Base-by-base conservation (phyloP, 2,888 invertebrate genomes). In the Thecocarcelia acutangulata region DNA sequence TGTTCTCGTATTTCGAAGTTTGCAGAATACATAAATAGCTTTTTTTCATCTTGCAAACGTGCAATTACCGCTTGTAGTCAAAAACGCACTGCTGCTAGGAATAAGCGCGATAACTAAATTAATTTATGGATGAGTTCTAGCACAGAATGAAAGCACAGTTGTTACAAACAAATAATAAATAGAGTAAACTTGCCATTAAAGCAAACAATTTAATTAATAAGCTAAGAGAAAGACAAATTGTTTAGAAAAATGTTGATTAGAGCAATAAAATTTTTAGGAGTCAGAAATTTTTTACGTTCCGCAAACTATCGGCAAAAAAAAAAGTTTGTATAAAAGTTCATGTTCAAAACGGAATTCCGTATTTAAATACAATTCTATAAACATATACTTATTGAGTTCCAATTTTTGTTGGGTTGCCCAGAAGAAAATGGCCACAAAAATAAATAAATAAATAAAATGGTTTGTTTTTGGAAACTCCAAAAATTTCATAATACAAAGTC, bases 161-260 rank as follows among this genome's bases (percentile, higher is more conserved):
- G 37, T n/a, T 11, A 37, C 13, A 52, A 40, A 15, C 12, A 21
- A 24, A 13, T 8, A 28, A 13, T n/a, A 52, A 19, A n/a, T 11
- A 64, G n/a, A 21, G 21, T 21, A 63, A n/a, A 44, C 3, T 8
- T 28, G 15, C 17, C 48, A 58, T 58, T 74, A 66, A 44, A 13
- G 42, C 28, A 40, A 77, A 61, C 63, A 69, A 70, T 70, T 77
- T 70, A 70, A 78, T 78, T 78, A 75, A 70, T 50, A 44, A 63
- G 58, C 42, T 64, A 72, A 58, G 44, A 50, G 50, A 72, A 44
- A 28, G n/a, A 64, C 42, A 56, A 70, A 77, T 70, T 70, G 33
- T 50, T 58, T 19, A 33, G 56, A 77, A 19, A 50, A 58, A 72
- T 72, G 33, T 48, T 56, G 54, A 70, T 69, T 77, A 77, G 69